Conservation (phyloP, 2,797 vertebrate species). For the Glossophaga mutica region DNA sequence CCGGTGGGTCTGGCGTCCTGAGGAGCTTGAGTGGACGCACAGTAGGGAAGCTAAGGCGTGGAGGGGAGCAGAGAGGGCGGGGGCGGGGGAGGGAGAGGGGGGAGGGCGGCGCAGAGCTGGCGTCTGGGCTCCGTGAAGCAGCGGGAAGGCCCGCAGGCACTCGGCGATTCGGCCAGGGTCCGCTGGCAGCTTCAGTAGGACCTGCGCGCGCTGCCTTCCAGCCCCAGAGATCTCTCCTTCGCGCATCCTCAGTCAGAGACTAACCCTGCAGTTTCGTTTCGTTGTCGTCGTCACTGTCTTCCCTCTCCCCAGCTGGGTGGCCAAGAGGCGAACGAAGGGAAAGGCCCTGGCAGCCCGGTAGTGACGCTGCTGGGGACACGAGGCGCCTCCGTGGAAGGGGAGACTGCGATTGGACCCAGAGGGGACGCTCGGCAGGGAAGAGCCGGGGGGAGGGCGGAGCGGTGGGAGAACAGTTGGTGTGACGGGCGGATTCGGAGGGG, state of each 20-base stretch:
- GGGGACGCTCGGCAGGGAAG: background rate
- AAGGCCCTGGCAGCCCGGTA: no score
- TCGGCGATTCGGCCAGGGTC: background rate
- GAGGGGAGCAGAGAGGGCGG: background rate
- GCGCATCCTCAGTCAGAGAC: no score
- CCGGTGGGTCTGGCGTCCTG: background rate
- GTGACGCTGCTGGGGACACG: background rate
- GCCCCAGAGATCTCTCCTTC: no score
- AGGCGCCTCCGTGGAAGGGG: no score
- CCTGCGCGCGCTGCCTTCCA: background rate
- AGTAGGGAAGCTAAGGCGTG: background rate
- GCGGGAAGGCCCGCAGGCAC: fast-evolving
- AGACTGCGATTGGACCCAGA: background rate
- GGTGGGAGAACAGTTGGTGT: background rate
- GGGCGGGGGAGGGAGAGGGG: background rate
- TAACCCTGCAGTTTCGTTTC: background rate
- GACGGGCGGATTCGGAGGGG: no score
- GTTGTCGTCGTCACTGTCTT: background rate
- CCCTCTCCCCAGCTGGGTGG: background rate
- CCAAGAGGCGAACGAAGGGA: background rate
- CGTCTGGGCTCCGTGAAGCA: background rate
- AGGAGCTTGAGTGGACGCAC: background rate
- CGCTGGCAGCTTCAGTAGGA: no score
- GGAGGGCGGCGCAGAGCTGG: background rate
- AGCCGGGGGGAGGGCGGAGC: background rate